Percentiles rank a stretch among this genome's conserved stretches.
Evolutionary conservation across 2,113 vertebrate genomes (phyloP).

Genomic region (Callipepla squamata): DNA sequence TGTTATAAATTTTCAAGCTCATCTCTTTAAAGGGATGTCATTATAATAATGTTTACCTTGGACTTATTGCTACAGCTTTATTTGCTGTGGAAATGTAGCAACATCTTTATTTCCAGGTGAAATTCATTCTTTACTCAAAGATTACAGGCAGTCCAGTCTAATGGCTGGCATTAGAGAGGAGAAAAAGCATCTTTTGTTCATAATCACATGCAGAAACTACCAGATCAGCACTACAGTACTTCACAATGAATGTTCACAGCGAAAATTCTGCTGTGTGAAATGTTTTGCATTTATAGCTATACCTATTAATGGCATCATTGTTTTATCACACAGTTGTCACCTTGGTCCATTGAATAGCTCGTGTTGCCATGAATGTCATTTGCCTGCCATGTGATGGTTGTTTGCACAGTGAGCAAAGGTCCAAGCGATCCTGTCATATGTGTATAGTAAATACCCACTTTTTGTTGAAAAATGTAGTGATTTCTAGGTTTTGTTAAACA

Average conservation of each 20-base stretch:
- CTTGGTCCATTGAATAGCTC: accelerated
- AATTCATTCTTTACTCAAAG: background rate
- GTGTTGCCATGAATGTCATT: background rate
- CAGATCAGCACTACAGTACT: background rate
- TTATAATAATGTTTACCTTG: background rate
- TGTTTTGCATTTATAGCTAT: background rate
- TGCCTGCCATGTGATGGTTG: background rate
- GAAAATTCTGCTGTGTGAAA: background rate
- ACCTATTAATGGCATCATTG: background rate
- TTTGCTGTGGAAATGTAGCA: background rate
- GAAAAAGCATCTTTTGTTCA: background rate
- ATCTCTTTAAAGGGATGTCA: background rate
- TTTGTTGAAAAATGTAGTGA: background rate
- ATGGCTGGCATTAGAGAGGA: background rate
- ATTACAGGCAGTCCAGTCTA: background rate
- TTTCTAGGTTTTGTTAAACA: background rate
- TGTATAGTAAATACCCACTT: background rate
- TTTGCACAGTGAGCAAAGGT: background rate
- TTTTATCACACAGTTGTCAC: background rate
- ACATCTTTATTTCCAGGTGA: background rate
- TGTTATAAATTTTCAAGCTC: background rate
- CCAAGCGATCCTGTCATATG: background rate
- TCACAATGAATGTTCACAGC: background rate
- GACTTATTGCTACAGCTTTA: background rate
- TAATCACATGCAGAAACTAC: background rate